A percentile compares a stretch with the other conserved stretches of the same genome.
Conservation (phyloP, 2,888 invertebrate genomes). For the Protonemura montana region DNA sequence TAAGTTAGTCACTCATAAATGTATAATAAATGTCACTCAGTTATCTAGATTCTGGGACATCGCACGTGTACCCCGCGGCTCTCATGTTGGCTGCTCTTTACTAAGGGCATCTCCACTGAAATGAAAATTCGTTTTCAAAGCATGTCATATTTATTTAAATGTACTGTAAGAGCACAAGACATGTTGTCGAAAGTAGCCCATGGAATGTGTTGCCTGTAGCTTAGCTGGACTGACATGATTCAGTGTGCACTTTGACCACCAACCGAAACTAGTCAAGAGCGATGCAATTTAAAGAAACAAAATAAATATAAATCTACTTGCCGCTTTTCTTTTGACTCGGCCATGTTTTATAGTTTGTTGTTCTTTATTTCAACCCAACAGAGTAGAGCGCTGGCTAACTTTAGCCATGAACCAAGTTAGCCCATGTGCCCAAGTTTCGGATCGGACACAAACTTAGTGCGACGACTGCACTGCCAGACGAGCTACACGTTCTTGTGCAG, state of each 20-base stretch:
- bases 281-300: neutral
- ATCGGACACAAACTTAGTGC: neutral
- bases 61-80: neutral
- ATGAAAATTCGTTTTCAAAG: neutral
- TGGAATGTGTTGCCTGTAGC: neutral
- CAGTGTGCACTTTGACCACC: neutral
- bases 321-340: neutral
- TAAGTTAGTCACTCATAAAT: neutral
- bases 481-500: neutral
- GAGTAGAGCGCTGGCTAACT: neutral
- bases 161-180: neutral
- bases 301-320: neutral
- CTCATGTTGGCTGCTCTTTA: neutral
- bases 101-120: neutral
- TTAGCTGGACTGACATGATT: neutral
- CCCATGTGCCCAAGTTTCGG: neutral
- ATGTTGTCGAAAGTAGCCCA: neutral
- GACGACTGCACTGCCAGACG: neutral
- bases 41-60: neutral
- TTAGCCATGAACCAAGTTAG: neutral
- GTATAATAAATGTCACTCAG: neutral
- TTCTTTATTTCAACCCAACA: neutral
- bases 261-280: neutral
- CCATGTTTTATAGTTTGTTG: slow-evolving; percentile 3
- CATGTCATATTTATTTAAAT: slow-evolving; percentile 17